Percentiles rank a stretch among this genome's conserved stretches.
These are phyloP conservation scores for Phaethornis superciliosus DNA, from an alignment of 2,113 vertebrate genomes.

Conservation along the genomic window DNA sequence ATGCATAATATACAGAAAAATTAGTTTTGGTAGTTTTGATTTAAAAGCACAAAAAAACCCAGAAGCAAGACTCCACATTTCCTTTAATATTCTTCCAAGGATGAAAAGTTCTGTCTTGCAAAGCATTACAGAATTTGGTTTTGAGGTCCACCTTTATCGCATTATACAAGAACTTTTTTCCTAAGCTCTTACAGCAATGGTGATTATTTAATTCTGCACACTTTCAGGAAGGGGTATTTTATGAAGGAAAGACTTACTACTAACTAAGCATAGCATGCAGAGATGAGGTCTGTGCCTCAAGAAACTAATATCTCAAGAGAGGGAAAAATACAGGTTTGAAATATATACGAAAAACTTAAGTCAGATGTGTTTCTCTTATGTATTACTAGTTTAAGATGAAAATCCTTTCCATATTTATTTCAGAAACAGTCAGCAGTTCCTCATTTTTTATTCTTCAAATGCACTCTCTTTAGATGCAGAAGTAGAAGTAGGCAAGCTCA, in stretches of 20 bases:
- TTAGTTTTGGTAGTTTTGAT: not conserved
- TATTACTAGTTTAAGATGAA: conserved; percentile 23
- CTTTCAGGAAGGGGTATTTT: not conserved
- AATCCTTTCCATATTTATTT: conserved; percentile 37
- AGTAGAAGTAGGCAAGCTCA: not conserved
- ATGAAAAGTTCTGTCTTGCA: not conserved
- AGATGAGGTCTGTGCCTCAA: conserved; percentile 15
- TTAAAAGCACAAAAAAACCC: not conserved
- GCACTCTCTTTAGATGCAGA: not conserved
- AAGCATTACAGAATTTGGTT: not conserved
- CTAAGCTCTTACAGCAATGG: not conserved
- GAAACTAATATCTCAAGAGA: not conserved
- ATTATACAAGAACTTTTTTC: not conserved
- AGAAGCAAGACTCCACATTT: not conserved
- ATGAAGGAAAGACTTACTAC: not conserved
- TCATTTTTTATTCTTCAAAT: not conserved
- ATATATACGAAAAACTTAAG: conserved; percentile 50
- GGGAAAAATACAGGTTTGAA: not conserved
- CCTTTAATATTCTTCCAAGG: not conserved
- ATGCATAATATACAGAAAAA: not conserved
- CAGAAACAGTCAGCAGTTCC: not conserved
- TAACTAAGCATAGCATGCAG: not conserved
- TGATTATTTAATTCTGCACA: conserved; percentile 12
- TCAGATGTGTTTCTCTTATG: conserved; percentile 3
- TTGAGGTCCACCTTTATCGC: not conserved